Conservation (phyloP, 2,113 vertebrate species). For the Chaetura pelagica region DNA sequence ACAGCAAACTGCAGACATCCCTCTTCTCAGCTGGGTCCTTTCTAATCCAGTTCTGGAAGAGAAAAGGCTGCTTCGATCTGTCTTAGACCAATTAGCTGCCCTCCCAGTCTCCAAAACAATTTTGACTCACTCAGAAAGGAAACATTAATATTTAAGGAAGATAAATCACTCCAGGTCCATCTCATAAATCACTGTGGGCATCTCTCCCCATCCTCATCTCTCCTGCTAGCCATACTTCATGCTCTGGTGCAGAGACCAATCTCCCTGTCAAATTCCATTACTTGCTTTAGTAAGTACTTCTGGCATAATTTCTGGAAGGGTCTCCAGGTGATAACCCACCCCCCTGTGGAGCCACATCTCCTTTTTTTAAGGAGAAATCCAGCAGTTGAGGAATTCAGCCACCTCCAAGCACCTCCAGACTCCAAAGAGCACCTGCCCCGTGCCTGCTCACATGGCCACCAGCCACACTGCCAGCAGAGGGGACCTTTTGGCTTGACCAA, state of each 20-base stretch:
- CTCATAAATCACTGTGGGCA: neutral
- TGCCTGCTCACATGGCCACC: rapidly evolving
- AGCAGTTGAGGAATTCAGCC: neutral
- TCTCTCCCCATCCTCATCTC: neutral
- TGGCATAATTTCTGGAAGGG: neutral
- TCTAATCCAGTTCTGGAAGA: neutral
- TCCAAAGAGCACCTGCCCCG: neutral
- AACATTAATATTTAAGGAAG: conserved; percentile 39
- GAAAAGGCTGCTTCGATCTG: neutral
- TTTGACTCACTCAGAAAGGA: neutral
- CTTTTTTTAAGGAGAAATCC: neutral
- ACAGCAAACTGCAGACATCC: neutral
- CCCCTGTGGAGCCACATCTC: neutral
- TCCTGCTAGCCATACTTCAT: neutral
- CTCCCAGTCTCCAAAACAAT: neutral
- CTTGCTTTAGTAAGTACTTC: neutral
- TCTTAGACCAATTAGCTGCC: neutral
- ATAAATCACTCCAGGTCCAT: conserved; percentile 7
- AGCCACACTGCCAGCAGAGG: neutral
- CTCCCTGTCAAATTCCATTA: neutral
- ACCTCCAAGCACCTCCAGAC: neutral
- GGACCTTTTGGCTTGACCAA: neutral
- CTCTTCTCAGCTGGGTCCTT: neutral
- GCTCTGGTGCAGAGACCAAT: neutral
- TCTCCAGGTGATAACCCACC: neutral